Conservation (phyloP, 1,140 invertebrate genomes). For the Psix sp. region DNA sequence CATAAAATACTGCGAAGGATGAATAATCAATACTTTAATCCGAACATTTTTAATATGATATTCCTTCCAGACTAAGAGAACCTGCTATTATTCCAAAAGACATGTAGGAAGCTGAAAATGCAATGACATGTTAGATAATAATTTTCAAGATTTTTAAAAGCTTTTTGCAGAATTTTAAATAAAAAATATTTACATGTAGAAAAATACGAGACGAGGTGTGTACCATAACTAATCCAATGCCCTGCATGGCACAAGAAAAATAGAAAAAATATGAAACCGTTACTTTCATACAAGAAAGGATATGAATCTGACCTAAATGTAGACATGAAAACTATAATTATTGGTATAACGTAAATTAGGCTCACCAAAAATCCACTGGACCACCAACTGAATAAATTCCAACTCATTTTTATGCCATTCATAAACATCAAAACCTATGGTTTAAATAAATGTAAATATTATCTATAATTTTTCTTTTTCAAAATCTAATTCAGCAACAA, state of each 20-base stretch:
- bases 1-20: no score
- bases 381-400: constrained; percentile 73
- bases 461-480: no score
- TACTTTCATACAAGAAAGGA: constrained; percentile 69
- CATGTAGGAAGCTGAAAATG: no score
- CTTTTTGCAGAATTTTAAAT: no score
- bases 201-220: constrained; percentile 71
- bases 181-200: constrained; percentile 58
- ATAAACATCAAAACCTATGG: constrained; percentile 73
- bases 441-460: no score
- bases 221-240: constrained; percentile 70
- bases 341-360: constrained; percentile 63
- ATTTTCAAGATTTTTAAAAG: constrained; percentile 37
- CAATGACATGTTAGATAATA: no score
- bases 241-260: constrained; percentile 65
- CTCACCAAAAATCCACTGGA: constrained; percentile 68
- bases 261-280: constrained; percentile 71
- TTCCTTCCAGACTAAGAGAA: no score
- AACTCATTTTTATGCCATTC: constrained; percentile 69
- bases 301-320: constrained; percentile 64
- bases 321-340: constrained; percentile 68
- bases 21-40: no score
- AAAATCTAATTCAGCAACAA: no score
- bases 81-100: no score
- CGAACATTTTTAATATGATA: no score